A percentile compares a stretch with the other conserved stretches of the same genome.
These are phyloP conservation scores for Lasius fuliginosus DNA, from an alignment of 2,888 invertebrate genomes.

Conservation along the genomic window DNA sequence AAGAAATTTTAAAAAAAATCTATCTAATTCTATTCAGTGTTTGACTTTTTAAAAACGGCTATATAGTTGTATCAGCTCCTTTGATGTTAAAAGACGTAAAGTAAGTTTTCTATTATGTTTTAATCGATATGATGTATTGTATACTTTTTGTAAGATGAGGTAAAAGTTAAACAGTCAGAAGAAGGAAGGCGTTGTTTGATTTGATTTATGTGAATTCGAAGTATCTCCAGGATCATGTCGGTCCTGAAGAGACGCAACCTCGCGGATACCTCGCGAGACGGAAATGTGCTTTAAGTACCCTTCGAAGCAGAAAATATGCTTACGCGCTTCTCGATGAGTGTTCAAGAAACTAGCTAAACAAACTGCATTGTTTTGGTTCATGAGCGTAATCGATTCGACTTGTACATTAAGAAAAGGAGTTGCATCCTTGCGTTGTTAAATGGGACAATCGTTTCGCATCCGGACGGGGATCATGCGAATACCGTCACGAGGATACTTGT, in stretches of 20 bases:
- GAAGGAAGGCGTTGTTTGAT: background rate
- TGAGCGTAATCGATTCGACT: conserved; percentile 27
- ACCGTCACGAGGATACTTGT: background rate
- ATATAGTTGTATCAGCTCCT: conserved; percentile 7
- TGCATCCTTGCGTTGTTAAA: conserved; percentile 32
- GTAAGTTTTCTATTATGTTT: conserved; percentile 17
- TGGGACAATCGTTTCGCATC: conserved; percentile 31
- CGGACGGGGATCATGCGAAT: conserved; percentile 7
- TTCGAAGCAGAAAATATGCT: conserved; percentile 14
- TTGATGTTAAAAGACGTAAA: conserved; percentile 20
- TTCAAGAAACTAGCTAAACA: conserved; percentile 25
- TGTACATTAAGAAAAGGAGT: conserved; percentile 25
- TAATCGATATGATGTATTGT: conserved; percentile 8
- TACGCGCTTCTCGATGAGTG: conserved; percentile 35
- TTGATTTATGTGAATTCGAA: conserved; percentile 11
- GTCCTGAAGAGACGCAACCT: background rate
- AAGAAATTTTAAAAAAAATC: background rate
- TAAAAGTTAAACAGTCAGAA: background rate
- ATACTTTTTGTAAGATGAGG: conserved; percentile 37
- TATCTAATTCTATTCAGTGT: background rate
- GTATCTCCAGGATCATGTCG: background rate
- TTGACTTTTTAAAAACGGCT: background rate
- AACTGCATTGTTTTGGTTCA: conserved; percentile 30
- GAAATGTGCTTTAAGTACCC: conserved; percentile 33
- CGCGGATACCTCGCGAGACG: background rate